A percentile compares a stretch with the other conserved stretches of the same genome.
Evolutionary conservation across 2,888 invertebrate species (phyloP).

Genomic region (Ecliptopera silaceata): DNA sequence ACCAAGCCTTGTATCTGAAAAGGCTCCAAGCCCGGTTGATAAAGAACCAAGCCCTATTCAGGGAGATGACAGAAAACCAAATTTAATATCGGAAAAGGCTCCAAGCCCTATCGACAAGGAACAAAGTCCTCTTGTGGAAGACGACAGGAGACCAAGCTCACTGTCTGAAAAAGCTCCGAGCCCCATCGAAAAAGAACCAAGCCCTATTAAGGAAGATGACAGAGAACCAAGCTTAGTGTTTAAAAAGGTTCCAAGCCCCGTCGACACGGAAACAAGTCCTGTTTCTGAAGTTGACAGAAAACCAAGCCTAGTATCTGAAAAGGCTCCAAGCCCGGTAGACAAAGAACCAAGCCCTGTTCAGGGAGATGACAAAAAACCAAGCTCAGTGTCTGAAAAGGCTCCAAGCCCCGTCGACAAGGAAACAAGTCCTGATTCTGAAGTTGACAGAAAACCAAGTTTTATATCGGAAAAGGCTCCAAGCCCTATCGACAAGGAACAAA

Average conservation of each 20-base stretch:
- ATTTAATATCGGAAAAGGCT: not conserved
- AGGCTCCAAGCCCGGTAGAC: not conserved
- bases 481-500: slow-evolving; percentile 2
- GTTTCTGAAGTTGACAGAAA: not conserved
- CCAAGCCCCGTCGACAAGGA: slow-evolving; percentile 6
- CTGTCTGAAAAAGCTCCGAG: slow-evolving; percentile 17
- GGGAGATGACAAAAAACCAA: slow-evolving; percentile 22
- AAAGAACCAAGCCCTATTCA: slow-evolving; percentile 12
- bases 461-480: not conserved
- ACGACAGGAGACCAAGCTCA: slow-evolving; percentile 11
- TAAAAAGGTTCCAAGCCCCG: slow-evolving; percentile 7
- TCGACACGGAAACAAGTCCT: slow-evolving; percentile 2
- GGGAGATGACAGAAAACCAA: slow-evolving; percentile 13
- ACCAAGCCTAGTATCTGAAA: not conserved
- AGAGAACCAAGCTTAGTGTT: not conserved
- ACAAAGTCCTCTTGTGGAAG: slow-evolving; percentile 7
- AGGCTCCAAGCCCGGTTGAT: slow-evolving; percentile 3
- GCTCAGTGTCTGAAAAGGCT: slow-evolving; percentile 17
- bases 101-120: not conserved
- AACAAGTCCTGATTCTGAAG: slow-evolving; percentile 8
- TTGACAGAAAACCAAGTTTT: slow-evolving; percentile 1
- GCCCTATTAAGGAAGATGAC: slow-evolving; percentile 5
- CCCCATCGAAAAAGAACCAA: slow-evolving; percentile 8
- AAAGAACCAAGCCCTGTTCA: not conserved
- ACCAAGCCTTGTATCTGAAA: slow-evolving; percentile 18